A percentile compares a stretch with the other conserved stretches of the same genome.
phyloP scores from a whole-genome alignment of 2,888 invertebrate species.

The Lutraria lutraria region DNA sequence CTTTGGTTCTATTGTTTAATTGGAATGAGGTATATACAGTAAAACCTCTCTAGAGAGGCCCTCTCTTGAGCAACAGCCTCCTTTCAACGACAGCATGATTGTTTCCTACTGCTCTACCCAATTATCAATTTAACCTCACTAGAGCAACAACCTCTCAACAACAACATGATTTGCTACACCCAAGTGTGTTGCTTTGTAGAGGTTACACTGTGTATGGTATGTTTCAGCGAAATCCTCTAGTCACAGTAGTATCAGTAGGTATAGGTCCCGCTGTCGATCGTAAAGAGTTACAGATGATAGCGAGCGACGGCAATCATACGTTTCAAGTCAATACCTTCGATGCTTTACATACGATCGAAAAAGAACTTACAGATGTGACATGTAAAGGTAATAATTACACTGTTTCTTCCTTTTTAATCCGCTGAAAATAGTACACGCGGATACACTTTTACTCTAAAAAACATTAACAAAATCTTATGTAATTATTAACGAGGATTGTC shows the following conservation, averaged over 20 bases:
- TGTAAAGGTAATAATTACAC: conserved; percentile 21
- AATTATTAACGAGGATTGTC: neutral
- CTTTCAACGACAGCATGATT: too few species aligned
- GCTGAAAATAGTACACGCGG: neutral
- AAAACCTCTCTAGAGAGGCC: too few species aligned
- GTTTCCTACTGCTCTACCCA: too few species aligned
- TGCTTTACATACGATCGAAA: conserved; percentile 71
- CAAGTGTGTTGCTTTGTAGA: too few species aligned
- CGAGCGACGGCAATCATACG: conserved; percentile 67
- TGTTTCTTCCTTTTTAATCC: neutral
- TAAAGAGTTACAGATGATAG: conserved; percentile 75
- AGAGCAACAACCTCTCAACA: too few species aligned
- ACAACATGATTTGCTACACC: too few species aligned
- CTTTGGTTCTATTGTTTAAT: neutral
- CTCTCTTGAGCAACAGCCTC: too few species aligned
- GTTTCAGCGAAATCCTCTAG: conserved; percentile 57
- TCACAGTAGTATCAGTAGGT: conserved; percentile 76
- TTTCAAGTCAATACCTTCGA: conserved; percentile 74
- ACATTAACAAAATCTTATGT: neutral
- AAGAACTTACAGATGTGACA: conserved; percentile 65
- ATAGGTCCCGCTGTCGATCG: conserved; percentile 74
- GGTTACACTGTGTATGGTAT: neutral
- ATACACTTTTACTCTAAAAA: too few species aligned
- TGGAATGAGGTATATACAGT: neutral
- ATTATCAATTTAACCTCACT: too few species aligned